Evolutionary conservation across 1,140 invertebrate species (phyloP).

Genomic region (Potamilus streckersoni): DNA sequence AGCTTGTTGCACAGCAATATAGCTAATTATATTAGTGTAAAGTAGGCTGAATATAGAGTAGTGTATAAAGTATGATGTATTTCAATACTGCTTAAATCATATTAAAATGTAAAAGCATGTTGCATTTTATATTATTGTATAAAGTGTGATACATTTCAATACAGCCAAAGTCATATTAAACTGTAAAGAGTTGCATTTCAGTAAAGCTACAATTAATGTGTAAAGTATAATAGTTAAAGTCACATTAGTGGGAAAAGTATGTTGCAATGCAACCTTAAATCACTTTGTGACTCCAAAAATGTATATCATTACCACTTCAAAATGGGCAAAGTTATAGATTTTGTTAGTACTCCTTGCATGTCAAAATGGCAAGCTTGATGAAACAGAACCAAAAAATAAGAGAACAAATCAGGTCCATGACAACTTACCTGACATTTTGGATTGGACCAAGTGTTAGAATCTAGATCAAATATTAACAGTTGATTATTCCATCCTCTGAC

Average conservation of each 20-base stretch:
- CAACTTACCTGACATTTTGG: slow-evolving; percentile 56
- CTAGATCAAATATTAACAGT: slow-evolving; percentile 62
- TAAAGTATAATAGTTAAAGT: no score
- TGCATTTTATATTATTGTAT: no score
- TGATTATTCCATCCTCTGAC: slow-evolving; percentile 69
- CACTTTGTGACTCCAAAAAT: not conserved
- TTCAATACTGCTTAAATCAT: no score
- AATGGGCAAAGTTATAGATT: not conserved
- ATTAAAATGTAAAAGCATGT: no score
- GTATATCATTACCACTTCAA: not conserved
- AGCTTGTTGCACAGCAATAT: no score
- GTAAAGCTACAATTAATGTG: no score
- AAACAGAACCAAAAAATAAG: not conserved
- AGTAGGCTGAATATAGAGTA: no score
- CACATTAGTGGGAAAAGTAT: not conserved
- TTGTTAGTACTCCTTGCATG: not conserved
- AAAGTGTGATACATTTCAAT: no score
- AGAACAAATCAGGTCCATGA: not conserved
- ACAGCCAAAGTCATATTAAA: no score
- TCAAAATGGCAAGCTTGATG: not conserved
- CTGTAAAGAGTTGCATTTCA: no score
- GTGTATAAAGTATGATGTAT: no score
- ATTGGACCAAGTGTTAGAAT: slow-evolving; percentile 60
- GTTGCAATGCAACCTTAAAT: not conserved
- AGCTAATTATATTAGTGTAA: no score